Evolutionary conservation across 92 coral and sea anemone genomes (phyloP), one percentile per base, ranked within the genome.

Genomic region (Paragorgia papillata): DNA sequence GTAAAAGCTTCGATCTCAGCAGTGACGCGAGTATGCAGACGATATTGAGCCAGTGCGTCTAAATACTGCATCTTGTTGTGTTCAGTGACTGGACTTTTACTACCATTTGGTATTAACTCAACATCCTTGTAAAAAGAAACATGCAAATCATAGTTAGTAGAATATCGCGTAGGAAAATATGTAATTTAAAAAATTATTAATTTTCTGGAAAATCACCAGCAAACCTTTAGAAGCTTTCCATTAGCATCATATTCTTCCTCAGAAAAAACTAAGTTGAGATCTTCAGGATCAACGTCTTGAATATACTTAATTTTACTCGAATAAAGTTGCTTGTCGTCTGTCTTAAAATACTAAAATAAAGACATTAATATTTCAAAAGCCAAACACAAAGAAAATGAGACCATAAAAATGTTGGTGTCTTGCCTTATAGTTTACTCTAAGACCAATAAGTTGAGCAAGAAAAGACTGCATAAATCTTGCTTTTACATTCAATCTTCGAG

Each of bases 401-500:
- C 43, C 43, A 37, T 37, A 37, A 10, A 37, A 37, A n/a, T n/a
- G n/a, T n/a, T n/a, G n/a, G n/a, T n/a, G 10, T 37, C 43, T 37
- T 81, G 91, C 98, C 95, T 85, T 90, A 68, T 94, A 94, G 63
- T 84, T 83, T 14, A 94, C 92, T 57, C 95, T 89, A 17, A 89
- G 95, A 46, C 98, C 98, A 69, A 94, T 89, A 12, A 88, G 88
- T 50, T 94, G 98, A 2, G 98, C 97, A 14, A 94, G 81, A 65
- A 94, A 94, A 18, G 98, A 94, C 22, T 97, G 90, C 40, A 87
- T 89, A 31, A 94, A 94, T 63, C 90, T 81, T 4, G 98, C 98
- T 62, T 89, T 94, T 44, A 94, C 96, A 48, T 94, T 86, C 30
- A 84, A 86, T 40, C 98, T 81, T 73, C 97, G 88, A 24, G 85